phyloP scores from a whole-genome alignment of 1,140 invertebrate species.

The Drosophila pallidifrons region DNA sequence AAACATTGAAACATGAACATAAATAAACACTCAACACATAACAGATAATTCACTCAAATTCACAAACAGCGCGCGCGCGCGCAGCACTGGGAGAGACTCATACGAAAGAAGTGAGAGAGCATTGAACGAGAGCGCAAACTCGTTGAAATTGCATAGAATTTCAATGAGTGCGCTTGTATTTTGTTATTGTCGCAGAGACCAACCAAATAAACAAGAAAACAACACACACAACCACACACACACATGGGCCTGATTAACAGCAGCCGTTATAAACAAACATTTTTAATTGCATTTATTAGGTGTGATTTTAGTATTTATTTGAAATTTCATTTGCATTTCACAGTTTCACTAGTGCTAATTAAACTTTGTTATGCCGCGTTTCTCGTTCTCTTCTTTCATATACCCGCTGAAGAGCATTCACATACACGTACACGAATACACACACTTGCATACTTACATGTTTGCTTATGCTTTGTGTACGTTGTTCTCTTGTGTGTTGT shows the following conservation, averaged over 20 bases:
- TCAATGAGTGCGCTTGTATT: conserved; percentile 33
- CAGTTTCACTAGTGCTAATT: conserved; percentile 45
- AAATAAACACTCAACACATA: conserved; percentile 15
- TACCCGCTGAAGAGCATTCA: conserved; percentile 5
- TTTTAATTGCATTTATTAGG: conserved; percentile 12
- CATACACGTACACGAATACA: conserved; percentile 12
- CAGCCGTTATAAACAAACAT: conserved; percentile 27
- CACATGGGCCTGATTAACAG: neutral
- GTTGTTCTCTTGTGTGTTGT: conserved; percentile 51
- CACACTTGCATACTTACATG: conserved; percentile 47
- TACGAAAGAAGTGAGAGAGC: neutral
- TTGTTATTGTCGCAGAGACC: conserved; percentile 43
- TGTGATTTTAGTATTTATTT: conserved; percentile 20
- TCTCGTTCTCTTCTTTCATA: conserved; percentile 37
- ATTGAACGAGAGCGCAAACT: conserved; percentile 36
- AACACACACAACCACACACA: conserved; percentile 4
- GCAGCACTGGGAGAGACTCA: conserved; percentile 7
- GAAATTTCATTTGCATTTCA: conserved; percentile 33
- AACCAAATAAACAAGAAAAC: conserved; percentile 34
- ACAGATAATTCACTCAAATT: conserved; percentile 14
- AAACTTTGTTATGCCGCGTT: conserved; percentile 44
- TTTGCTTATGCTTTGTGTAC: conserved; percentile 60
- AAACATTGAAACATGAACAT: conserved; percentile 7
- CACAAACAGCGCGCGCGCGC: conserved; percentile 23
- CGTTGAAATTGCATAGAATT: conserved; percentile 48